Evolutionary conservation across 2,888 invertebrate species (phyloP).

Genomic region (Cerastoderma edule): DNA sequence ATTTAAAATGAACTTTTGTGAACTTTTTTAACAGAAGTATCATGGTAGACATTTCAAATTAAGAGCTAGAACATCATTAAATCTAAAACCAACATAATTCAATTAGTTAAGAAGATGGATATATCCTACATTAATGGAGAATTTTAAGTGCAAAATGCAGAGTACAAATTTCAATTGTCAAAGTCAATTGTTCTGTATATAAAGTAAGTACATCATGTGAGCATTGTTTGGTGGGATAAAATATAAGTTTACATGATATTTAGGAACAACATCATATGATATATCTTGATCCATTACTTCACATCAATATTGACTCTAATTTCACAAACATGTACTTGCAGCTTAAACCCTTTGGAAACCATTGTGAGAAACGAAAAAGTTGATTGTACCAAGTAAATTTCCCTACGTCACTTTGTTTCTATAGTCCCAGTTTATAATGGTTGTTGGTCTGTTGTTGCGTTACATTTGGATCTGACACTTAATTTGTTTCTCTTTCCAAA

Average conservation of each 20-base stretch:
- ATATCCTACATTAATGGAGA: slow-evolving; percentile 11
- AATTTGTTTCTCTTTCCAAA: no score
- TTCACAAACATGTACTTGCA: not conserved
- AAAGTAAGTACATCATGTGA: not conserved
- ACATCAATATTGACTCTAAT: not conserved
- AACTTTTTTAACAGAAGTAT: no score
- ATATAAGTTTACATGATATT: no score
- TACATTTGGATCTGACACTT: no score
- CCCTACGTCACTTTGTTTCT: no score
- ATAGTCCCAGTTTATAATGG: no score
- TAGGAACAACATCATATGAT: not conserved
- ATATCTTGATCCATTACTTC: not conserved
- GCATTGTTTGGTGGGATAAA: not conserved
- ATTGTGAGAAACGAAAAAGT: slow-evolving; percentile 2
- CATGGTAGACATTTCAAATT: no score
- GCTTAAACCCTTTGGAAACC: slow-evolving; percentile 1
- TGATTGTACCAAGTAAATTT: not conserved
- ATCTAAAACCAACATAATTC: slow-evolving; percentile 12
- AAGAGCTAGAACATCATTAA: no score
- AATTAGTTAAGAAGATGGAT: slow-evolving; percentile 9
- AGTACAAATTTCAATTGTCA: slow-evolving; percentile 23
- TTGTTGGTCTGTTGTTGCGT: no score
- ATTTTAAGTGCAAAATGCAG: slow-evolving; percentile 3
- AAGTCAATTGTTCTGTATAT: slow-evolving; percentile 12
- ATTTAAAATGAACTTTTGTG: no score